Conservation (phyloP, 2,113 vertebrate species). For the Xyrauchen texanus region DNA sequence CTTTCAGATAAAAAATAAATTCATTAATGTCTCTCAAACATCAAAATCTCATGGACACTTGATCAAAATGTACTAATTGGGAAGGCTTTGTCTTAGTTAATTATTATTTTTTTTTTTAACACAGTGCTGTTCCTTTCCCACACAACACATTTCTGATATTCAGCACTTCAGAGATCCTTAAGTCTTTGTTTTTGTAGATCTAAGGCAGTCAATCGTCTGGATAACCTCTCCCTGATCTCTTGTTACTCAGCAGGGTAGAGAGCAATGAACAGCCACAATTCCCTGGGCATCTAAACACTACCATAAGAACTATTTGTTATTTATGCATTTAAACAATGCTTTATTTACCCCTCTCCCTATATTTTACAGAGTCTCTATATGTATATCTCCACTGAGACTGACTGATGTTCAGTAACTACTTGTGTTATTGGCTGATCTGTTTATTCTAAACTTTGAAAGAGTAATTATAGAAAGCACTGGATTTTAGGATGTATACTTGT, state of each 20-base stretch:
- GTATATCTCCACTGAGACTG: constrained; percentile 23
- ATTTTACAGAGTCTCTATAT: constrained; percentile 18
- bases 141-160: background rate
- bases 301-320: constrained; percentile 6
- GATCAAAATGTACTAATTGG: background rate
- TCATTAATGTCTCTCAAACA: too few species aligned
- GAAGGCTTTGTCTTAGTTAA: background rate
- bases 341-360: background rate
- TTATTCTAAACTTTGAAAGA: constrained; percentile 11
- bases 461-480: constrained; percentile 29
- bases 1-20: too few species aligned
- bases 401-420: constrained; percentile 32
- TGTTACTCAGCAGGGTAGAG: constrained; percentile 33
- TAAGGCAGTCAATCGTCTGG: constrained; percentile 21
- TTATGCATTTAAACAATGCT: constrained; percentile 33
- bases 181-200: constrained; percentile 40
- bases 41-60: too few species aligned
- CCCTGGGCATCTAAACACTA: constrained; percentile 6
- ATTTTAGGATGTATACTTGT: constrained; percentile 19
- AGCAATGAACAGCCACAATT: constrained; percentile 11
- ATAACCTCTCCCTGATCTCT: constrained; percentile 20
- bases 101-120: background rate
- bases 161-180: background rate
- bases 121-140: background rate
- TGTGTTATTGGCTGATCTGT: constrained; percentile 29